phyloP scores from a whole-genome alignment of 2,797 vertebrate species.

The Esox masquinongy region DNA sequence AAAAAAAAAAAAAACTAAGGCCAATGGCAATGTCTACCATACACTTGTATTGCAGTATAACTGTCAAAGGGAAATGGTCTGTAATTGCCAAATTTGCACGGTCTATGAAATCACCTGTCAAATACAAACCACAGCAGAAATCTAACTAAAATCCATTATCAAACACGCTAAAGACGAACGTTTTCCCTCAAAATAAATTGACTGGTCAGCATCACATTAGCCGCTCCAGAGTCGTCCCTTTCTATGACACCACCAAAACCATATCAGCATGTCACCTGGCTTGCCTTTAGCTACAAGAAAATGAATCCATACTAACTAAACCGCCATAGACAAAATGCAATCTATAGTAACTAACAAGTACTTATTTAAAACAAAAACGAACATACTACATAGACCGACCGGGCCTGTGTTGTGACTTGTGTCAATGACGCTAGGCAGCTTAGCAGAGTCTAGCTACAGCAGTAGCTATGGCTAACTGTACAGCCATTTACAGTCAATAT shows the following conservation, averaged over 20 bases:
- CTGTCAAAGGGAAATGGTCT: not conserved
- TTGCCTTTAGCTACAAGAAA: not conserved
- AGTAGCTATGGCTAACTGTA: not conserved
- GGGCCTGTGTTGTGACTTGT: too few relatives aligned
- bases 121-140: not conserved
- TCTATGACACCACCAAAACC: slow-evolving; percentile 2
- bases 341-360: too few relatives aligned
- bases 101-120: not conserved
- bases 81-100: not conserved
- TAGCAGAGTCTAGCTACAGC: too few relatives aligned
- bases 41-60: not conserved
- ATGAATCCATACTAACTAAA: not conserved
- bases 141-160: not conserved
- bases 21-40: not conserved
- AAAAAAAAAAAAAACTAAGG: not conserved
- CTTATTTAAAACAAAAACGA: too few relatives aligned
- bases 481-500: not conserved
- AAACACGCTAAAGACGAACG: not conserved
- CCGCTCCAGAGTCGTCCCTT: slow-evolving; percentile 17
- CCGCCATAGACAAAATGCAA: too few relatives aligned
- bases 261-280: not conserved
- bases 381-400: too few relatives aligned
- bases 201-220: slow-evolving; percentile 18
- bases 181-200: slow-evolving; percentile 4
- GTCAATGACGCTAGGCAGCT: too few relatives aligned